Base-by-base conservation (phyloP, 2,888 invertebrate genomes). In the Eudasyphora cyanicolor region DNA sequence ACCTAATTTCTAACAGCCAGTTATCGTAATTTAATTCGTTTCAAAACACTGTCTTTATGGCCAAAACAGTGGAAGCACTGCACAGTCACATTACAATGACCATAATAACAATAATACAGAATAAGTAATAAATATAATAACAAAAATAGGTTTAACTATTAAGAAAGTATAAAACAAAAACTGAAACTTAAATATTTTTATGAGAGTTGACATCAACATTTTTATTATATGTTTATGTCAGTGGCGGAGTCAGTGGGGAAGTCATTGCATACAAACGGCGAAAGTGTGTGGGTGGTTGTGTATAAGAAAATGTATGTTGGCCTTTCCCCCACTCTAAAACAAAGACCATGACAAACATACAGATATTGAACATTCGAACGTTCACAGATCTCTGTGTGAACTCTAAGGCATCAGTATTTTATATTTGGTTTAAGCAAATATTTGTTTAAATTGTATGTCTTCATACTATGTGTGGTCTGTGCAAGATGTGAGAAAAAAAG, bases 101-200 rank as follows among this genome's bases (percentile, higher is more conserved):
- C 21, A 64, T 64, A 64, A 35, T 64, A 64, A 64, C 64, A 64
- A 35, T 64, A 64, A 35, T 35, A 19, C 17, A 19, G 64, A 35
- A 35, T 64, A 35, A 19, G 76, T 64, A 4, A 6, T 17, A 67
- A 67, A 67, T 64, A 64, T 35, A 64, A 64, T 64, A 64, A 21
- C 35, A 54, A 21, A 67, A 76, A 42, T 67, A 49, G 67, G 32
- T 76, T 76, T 67, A 57, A 35, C 69, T 38, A 69, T 76, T 69
- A 54, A 35, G 42, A 76, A 54, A 67, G 51, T 35, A 76, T 51
- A 76, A 67, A 70, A 76, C 27, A 45, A 35, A 76, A 69, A 76
- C 38, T 19, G 35, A 27, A 51, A 69, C 14, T 54, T 76, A 29
- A 69, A 76, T 4, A 64, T 38, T 74, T 71, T 42, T 75, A 62